A percentile compares a stretch with the other conserved stretches of the same genome.
These are phyloP conservation scores for Lates calcarifer DNA, from an alignment of 2,113 vertebrate species.

Conservation along the genomic window DNA sequence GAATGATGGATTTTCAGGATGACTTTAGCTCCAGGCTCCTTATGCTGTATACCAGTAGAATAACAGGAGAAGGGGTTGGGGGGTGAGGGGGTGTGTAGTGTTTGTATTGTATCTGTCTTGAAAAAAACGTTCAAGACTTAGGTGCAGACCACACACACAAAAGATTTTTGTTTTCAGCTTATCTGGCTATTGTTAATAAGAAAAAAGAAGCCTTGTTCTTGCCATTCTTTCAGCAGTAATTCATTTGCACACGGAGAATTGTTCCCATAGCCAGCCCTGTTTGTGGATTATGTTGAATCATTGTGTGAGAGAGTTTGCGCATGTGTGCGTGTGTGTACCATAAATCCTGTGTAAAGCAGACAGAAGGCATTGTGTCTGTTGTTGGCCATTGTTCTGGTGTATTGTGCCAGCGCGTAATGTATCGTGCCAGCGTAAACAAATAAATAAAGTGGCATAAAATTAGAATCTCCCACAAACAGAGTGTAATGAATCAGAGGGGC, in stretches of 20 bases:
- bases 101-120: not conserved
- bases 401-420: conserved; percentile 8
- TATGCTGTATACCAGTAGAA: not conserved
- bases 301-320: not conserved
- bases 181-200: not conserved
- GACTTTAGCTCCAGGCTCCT: not conserved
- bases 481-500: conserved; percentile 1
- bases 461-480: conserved; percentile 4
- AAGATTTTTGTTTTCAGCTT: not conserved
- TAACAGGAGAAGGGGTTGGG: too few relatives aligned
- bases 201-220: not conserved
- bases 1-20: conserved; percentile 5
- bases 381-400: conserved; percentile 37
- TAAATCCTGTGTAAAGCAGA: conserved; percentile 9
- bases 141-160: not conserved
- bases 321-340: not conserved
- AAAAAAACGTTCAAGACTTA: not conserved
- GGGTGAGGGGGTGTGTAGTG: too few relatives aligned
- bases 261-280: conserved; percentile 3
- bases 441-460: conserved; percentile 30
- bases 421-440: conserved; percentile 12
- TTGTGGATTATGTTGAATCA: conserved; percentile 17
- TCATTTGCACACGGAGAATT: conserved; percentile 16
- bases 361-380: conserved; percentile 36
- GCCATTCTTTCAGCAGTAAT: not conserved